Evolutionary conservation across 2,797 vertebrate species (phyloP).

Genomic region (Luscinia luscinia): DNA sequence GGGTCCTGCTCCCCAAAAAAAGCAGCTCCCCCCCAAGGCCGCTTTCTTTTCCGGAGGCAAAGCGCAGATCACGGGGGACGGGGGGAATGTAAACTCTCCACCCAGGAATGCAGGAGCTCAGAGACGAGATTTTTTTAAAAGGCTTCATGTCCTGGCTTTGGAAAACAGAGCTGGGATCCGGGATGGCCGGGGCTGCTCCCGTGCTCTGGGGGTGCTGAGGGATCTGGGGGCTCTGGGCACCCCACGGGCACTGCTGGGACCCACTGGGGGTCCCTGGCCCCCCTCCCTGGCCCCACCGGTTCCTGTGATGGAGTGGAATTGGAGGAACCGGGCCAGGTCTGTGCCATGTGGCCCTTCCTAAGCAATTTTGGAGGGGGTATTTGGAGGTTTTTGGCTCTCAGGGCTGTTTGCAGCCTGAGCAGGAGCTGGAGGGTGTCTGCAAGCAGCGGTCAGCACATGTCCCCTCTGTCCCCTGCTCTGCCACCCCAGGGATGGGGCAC

Average conservation of each 20-base stretch:
- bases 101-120: constrained; percentile 56
- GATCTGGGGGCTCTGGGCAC: neutral
- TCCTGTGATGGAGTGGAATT: neutral
- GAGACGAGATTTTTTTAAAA: neutral
- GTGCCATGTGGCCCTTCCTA: neutral
- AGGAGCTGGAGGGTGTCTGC: neutral
- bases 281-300: rapidly evolving
- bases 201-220: rapidly evolving
- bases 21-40: neutral
- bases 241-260: neutral
- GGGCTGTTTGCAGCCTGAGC: rapidly evolving
- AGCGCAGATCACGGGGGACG: neutral
- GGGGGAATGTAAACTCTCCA: constrained; percentile 54
- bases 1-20: neutral
- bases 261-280: neutral
- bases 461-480: neutral
- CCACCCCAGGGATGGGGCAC: neutral
- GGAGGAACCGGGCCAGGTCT: neutral
- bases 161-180: neutral
- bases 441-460: rapidly evolving
- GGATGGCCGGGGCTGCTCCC: neutral
- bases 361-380: rapidly evolving
- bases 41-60: neutral
- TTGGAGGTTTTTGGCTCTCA: neutral
- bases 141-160: neutral